These are phyloP conservation scores for Steinernema feltiae DNA, from an alignment of 1,140 invertebrate species.

Conservation along the genomic window DNA sequence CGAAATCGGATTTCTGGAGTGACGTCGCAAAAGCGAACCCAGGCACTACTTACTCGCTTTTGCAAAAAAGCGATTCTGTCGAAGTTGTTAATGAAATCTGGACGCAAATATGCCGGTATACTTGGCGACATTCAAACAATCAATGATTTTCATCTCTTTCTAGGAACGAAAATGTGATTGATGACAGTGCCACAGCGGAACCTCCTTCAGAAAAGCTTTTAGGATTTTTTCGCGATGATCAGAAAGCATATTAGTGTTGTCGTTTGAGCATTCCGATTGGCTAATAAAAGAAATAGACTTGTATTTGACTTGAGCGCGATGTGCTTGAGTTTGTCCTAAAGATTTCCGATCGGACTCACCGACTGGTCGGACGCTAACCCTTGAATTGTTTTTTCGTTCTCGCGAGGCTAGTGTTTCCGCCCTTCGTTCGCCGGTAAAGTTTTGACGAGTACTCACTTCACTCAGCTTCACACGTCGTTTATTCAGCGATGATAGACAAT, in stretches of 20 bases:
- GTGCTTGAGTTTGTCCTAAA: neutral
- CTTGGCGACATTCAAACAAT: neutral
- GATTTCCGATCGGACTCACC: neutral
- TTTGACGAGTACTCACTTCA: neutral
- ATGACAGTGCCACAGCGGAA: neutral
- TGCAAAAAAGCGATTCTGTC: too few species aligned
- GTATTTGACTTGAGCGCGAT: neutral
- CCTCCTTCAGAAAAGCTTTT: neutral
- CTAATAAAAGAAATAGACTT: neutral
- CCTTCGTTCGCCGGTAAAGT: neutral
- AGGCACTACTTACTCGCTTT: too few species aligned
- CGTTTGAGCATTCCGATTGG: neutral
- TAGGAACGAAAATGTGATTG: neutral
- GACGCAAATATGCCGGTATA: neutral
- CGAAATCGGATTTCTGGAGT: too few species aligned
- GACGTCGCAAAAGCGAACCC: too few species aligned
- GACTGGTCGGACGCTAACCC: neutral
- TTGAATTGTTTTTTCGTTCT: neutral
- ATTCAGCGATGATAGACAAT: too few species aligned
- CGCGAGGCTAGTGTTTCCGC: neutral
- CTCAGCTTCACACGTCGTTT: neutral
- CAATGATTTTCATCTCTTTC: neutral
- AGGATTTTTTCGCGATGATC: too few species aligned
- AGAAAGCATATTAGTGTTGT: too few species aligned
- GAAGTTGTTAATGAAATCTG: neutral